Base-by-base conservation (phyloP, 1,140 invertebrate genomes). In the Nasonia giraulti region DNA sequence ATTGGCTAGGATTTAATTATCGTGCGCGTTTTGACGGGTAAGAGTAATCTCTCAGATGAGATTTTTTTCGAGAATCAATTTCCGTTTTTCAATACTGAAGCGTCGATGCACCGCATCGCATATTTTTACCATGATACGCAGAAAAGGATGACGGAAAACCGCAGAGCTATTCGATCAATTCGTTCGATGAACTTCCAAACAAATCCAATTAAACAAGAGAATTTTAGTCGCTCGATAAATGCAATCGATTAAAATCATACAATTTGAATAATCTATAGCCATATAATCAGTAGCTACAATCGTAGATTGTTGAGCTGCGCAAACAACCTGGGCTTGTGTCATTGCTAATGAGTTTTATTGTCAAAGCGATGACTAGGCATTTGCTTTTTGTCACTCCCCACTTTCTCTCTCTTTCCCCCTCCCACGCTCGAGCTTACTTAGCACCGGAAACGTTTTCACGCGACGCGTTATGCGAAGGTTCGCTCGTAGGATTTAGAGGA, bases 261-360 rank as follows among this genome's bases (percentile, higher is more conserved):
- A 14, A 14, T 50, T 50, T 12, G 14, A 50, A 50, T 50, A 50
- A 50, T 50, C 47, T 50, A 44, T 44, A 44, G 40, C 47, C 12
- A 50, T 14, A 50, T 50, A 50, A 50, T 50, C 47, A 14, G 3
- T 17, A 50, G 44, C 44, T 12, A 10, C 8, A 12, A 47, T 37
- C 10, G 8, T 44, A 44, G 40, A 8, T 44, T 44, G 40, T 8
- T 44, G 40, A 44, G 40, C 40, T 44, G 0, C 31, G 27, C 69
- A 33, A 71, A 33, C 31, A 14, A 71, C 11, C 69, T 11, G 27
- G 23, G 37, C 73, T 44, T 44, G 69, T n/a, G 73, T 40, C 73
- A 75, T 50, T 50, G 8, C 75, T 77, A 77, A 77, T 77, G 75
- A 77, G 44, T 77, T 77, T 77, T 50, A 77, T 50, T 50, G 75